A percentile compares a stretch with the other conserved stretches of the same genome.
Conservation (phyloP, 2,888 invertebrate genomes). For the Limnephilus lunatus region DNA sequence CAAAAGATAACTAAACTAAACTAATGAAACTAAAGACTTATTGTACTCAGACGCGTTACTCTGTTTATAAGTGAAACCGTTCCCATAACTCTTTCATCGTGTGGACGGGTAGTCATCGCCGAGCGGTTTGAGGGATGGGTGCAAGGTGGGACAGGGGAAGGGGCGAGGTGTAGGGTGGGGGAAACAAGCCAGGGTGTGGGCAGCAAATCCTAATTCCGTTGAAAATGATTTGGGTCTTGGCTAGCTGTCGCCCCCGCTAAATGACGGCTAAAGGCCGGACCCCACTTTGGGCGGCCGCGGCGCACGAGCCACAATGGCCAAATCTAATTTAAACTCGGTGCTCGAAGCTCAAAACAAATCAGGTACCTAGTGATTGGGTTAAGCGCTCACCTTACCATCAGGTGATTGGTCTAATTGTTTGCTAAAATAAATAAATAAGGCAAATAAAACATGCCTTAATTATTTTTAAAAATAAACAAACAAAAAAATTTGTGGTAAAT, state of each 20-base stretch:
- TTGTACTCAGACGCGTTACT: no score
- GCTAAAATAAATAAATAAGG: not conserved
- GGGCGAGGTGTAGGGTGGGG: not conserved
- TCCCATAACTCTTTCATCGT: not conserved
- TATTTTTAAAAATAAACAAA: no score
- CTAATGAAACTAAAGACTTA: no score
- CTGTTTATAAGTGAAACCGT: not conserved
- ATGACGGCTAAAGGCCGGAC: constrained; percentile 39
- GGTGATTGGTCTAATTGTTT: not conserved
- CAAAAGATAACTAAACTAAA: no score
- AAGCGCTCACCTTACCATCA: not conserved
- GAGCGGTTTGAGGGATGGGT: not conserved
- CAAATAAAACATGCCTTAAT: not conserved
- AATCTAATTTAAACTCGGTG: constrained; percentile 57
- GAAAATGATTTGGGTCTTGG: constrained; percentile 63
- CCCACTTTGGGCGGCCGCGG: constrained; percentile 50
- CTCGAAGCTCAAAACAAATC: constrained; percentile 49
- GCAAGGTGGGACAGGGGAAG: not conserved
- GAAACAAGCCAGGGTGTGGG: constrained; percentile 13
- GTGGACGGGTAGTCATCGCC: not conserved
- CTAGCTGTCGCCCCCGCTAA: constrained; percentile 11
- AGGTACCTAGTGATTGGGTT: not conserved
- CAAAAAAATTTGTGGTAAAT: no score
- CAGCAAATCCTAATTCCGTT: constrained; percentile 61
- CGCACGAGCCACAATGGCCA: constrained; percentile 55